phyloP scores from a whole-genome alignment of 1,140 invertebrate genomes.

The Micrasema minimum region DNA sequence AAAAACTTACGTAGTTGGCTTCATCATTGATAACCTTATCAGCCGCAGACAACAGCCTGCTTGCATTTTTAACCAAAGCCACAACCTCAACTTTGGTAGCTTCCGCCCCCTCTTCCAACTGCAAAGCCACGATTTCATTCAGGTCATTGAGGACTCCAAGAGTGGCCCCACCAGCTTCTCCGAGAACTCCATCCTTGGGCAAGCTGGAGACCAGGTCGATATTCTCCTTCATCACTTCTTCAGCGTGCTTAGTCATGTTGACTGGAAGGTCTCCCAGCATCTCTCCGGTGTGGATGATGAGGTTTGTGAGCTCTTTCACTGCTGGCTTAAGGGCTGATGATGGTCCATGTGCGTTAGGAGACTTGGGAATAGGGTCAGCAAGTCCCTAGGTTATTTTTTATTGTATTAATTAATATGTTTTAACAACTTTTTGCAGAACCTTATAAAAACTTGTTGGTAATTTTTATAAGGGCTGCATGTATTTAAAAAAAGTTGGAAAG shows the following conservation, averaged over 20 bases:
- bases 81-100: background rate
- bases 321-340: background rate
- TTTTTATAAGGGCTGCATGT: no score
- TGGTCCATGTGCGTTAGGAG: background rate
- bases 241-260: background rate
- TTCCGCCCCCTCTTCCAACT: background rate
- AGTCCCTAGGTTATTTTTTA: no score
- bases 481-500: no score
- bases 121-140: background rate
- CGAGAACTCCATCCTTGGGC: background rate
- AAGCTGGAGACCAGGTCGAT: background rate
- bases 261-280: background rate
- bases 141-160: background rate
- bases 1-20: slow-evolving; percentile 3
- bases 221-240: background rate
- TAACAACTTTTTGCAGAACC: no score
- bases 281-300: background rate
- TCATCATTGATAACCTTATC: background rate
- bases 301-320: background rate
- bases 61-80: slow-evolving; percentile 4
- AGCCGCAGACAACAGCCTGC: background rate
- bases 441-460: no score
- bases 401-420: no score
- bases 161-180: background rate
- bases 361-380: background rate